Base-by-base conservation (phyloP, 2,888 invertebrate genomes). In the Agrotis ipsilon region DNA sequence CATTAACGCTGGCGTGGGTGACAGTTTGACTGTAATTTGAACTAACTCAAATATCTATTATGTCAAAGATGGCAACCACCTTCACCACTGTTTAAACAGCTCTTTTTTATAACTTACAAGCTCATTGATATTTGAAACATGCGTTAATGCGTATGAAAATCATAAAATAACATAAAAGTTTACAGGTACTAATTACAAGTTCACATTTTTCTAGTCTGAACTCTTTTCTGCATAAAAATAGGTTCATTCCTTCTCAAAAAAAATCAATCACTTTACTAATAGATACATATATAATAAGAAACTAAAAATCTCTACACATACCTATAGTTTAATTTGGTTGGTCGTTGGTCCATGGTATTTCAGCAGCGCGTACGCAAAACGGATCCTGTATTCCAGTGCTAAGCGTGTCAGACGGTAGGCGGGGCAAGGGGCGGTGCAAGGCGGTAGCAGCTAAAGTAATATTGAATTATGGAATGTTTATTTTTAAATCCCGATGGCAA, bases 381-480 rank as follows among this genome's bases (percentile, higher is more conserved):
- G 7, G 27, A 55, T 72, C 19, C 43, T 43, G 19, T 52, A n/a
- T 18, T 46, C 48, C 32, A 24, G 48, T 55, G 24, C n/a, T 39
- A 13, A 74, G n/a, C 19, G 67, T 54, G 54, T 64, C 46, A 32
- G 71, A 43, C 60, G 21, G 77, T 60, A 64, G 75, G 75, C 77
- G 75, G 77, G 71, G 64, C 71, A 64, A 48, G 71, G 55, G 75
- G 75, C 75, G 75, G 54, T 46, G n/a, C 51, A 46, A 64, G 77
- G 71, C 64, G 77, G 64, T 48, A 57, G 59, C 77, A 14, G 19
- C 45, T 24, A n/a, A 49, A 74, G 24, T 58, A 48, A 49, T 46
- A 73, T 55, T 60, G 24, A 75, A 60, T 75, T 74, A 54, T 55
- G 14, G 16, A 55, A 32, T 51, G 49, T 51, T 66, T 57, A 58